Evolutionary conservation across 2,113 vertebrate species (phyloP).

Genomic region (Pangasianodon gigas): DNA sequence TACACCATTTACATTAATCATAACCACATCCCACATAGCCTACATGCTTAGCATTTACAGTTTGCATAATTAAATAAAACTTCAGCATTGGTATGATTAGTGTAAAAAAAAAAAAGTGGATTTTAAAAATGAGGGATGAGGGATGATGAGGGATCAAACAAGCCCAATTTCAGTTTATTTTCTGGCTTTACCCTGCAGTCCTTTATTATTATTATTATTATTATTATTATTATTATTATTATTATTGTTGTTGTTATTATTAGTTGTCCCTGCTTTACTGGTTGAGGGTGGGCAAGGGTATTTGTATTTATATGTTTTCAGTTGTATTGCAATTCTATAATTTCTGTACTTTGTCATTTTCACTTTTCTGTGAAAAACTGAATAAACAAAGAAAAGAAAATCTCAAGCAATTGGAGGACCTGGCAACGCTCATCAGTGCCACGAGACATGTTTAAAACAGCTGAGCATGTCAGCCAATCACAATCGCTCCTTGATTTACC

Average conservation of each 20-base stretch:
- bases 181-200: neutral
- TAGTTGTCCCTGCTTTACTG: neutral
- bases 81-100: neutral
- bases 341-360: neutral
- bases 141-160: neutral
- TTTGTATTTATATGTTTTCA: neutral
- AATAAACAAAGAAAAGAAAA: neutral
- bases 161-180: neutral
- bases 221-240: neutral
- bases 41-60: no score
- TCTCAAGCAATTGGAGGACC: neutral
- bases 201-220: neutral
- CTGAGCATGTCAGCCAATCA: neutral
- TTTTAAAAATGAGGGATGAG: neutral
- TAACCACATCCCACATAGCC: neutral
- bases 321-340: neutral
- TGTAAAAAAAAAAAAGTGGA: neutral
- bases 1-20: neutral
- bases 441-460: neutral
- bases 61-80: neutral
- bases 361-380: neutral
- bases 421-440: neutral
- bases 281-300: neutral
- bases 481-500: conserved; percentile 28
- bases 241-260: neutral